Percentiles rank a stretch among this genome's conserved stretches.
Evolutionary conservation across 2,888 invertebrate genomes (phyloP).

Genomic region (Therioaphis trifolii): DNA sequence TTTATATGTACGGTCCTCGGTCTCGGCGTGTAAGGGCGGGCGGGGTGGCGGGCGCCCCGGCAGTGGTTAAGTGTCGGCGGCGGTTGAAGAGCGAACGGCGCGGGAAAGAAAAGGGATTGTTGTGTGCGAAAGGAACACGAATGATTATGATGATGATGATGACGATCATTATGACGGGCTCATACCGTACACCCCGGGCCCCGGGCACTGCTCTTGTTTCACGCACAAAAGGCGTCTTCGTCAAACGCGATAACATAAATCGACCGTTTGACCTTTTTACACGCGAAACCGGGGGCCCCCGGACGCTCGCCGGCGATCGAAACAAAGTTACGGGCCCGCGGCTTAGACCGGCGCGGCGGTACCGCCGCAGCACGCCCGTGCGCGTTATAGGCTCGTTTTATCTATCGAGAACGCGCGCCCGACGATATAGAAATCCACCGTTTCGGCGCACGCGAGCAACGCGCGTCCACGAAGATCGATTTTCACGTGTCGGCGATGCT

Average conservation of each 20-base stretch:
- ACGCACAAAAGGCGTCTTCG: slow-evolving; percentile 37
- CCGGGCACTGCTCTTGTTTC: slow-evolving; percentile 33
- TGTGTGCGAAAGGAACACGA: slow-evolving; percentile 44
- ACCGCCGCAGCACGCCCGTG: not conserved
- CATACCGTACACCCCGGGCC: not conserved
- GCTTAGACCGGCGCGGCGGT: no score
- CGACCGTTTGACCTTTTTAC: slow-evolving; percentile 56
- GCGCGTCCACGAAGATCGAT: no score
- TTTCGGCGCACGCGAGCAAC: not conserved
- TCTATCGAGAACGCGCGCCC: not conserved
- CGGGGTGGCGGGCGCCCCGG: not conserved
- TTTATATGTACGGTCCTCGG: not conserved
- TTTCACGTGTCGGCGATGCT: no score
- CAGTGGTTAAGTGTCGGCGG: slow-evolving; percentile 24
- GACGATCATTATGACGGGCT: slow-evolving; percentile 51
- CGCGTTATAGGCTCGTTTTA: not conserved
- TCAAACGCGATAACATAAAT: slow-evolving; percentile 49
- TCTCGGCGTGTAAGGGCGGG: not conserved
- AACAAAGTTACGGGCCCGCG: not conserved
- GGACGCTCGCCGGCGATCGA: not conserved
- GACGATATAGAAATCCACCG: not conserved
- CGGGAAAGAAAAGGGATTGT: slow-evolving; percentile 32
- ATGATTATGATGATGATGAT: slow-evolving; percentile 60
- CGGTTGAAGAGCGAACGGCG: not conserved
- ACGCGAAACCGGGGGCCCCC: slow-evolving; percentile 3